Conservation (phyloP, 2,113 vertebrate genomes). For the Macquaria australasica region DNA sequence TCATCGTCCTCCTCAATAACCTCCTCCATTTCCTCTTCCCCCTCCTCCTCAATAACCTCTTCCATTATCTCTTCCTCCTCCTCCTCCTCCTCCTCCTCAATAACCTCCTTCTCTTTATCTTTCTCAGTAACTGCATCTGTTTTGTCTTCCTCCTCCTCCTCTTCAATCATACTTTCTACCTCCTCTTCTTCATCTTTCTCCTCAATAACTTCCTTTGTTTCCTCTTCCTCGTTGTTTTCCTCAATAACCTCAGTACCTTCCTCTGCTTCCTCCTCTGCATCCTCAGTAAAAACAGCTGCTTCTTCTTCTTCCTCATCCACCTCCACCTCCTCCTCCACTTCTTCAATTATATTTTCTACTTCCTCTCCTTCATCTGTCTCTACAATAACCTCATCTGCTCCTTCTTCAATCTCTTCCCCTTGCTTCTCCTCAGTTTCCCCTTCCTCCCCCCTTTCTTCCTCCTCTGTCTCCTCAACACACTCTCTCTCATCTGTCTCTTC, state of each 20-base stretch:
- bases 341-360: not conserved
- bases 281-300: not conserved
- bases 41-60: not conserved
- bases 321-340: not conserved
- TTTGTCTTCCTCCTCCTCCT: not conserved
- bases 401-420: conserved; percentile 13
- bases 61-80: not conserved
- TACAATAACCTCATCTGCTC: not conserved
- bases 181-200: not conserved
- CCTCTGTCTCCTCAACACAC: conserved; percentile 26
- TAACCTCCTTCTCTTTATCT: not conserved
- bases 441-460: conserved; percentile 6
- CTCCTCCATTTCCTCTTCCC: not conserved
- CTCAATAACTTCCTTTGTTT: not conserved
- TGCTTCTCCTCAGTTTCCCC: not conserved
- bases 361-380: not conserved
- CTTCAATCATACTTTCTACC: not conserved
- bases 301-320: not conserved
- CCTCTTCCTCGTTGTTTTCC: not conserved
- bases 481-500: conserved; percentile 55
- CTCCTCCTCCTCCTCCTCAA: not conserved
- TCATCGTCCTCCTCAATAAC: not conserved
- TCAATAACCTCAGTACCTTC: not conserved
- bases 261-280: not conserved
- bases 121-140: not conserved